These are phyloP conservation scores for Synanceia verrucosa DNA, from an alignment of 2,797 vertebrate genomes.

Conservation along the genomic window DNA sequence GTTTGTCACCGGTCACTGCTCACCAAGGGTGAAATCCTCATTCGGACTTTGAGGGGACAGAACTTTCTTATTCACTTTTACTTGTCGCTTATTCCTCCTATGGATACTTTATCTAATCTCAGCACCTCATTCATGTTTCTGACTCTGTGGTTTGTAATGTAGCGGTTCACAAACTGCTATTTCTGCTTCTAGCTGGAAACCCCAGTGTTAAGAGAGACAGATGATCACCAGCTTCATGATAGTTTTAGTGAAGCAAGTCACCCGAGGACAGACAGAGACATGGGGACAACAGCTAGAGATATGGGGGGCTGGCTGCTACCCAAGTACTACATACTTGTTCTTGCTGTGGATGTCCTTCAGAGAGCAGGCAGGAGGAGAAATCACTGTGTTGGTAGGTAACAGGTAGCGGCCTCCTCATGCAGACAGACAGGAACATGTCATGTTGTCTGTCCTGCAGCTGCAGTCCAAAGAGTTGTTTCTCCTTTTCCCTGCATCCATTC, in stretches of 20 bases:
- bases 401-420: conserved; percentile 35
- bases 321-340: not conserved
- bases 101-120: not conserved
- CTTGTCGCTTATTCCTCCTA: not conserved
- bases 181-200: not conserved
- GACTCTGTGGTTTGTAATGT: not conserved
- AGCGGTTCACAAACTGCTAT: not conserved
- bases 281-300: not conserved
- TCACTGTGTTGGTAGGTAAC: conserved; percentile 43
- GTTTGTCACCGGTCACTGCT: conserved; percentile 47
- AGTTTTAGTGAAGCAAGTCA: not conserved
- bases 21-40: not conserved
- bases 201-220: not conserved
- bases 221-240: not conserved
- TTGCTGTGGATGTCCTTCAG: conserved; percentile 31
- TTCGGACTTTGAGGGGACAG: not conserved
- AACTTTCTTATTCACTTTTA: not conserved
- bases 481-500: conserved; percentile 46
- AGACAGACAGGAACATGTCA: conserved; percentile 63
- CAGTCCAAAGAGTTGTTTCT: conserved; percentile 48
- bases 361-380: conserved; percentile 39
- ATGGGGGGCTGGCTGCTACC: not conserved
- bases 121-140: not conserved
- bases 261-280: not conserved
- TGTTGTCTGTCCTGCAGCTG: conserved; percentile 52